Base-by-base conservation (phyloP, 2,888 invertebrate genomes). In the Acanthosepion lycidas region DNA sequence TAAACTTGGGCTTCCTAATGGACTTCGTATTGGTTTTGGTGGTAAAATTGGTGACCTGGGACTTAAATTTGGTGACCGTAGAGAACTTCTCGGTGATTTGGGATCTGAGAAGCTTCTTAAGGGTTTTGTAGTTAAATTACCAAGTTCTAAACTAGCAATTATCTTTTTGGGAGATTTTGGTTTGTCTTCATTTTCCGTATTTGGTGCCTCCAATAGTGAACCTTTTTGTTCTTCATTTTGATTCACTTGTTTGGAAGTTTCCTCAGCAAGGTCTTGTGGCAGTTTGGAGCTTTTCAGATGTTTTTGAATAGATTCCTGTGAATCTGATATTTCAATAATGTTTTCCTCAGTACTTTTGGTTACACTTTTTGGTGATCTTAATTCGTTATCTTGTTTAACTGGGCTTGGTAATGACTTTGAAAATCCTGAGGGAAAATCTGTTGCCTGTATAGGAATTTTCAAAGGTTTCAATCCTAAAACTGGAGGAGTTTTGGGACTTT, bases 21-120 rank as follows among this genome's bases (percentile, higher is more conserved):
- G 49, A 92, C 48, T 51, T 26, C 92, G 92, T 26, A 92, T 42
- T 42, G 48, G 92, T 51, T 92, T 92, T 92, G 92, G 49, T 51
- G 51, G 48, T 92, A 92, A 92, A 92, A 12, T 92, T 28, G 51
- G 49, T 92, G 49, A 92, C 18, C 49, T 51, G 8, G 48, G 92
- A 92, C 48, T 92, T 8, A 92, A 8, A 28, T 26, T 51, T 49
- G 48, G 49, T 92, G 51, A 92, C 48, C 48, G 92, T 15, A 92
- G 20, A 28, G 51, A 15, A 28, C 48, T 49, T 92, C 49, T 92
- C 42, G 49, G 48, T n/a, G 51, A 51, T 12, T 51, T 92, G 8
- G 92, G 49, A 51, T 92, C 92, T n/a, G 49, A 51, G 26, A 51
- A 51, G 42, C 51, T 49, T 42, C 48, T 26, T 9, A 49, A 26